A percentile compares a stretch with the other conserved stretches of the same genome.
phyloP scores from a whole-genome alignment of 2,797 vertebrate species.

The Pagetopsis macropterus region DNA sequence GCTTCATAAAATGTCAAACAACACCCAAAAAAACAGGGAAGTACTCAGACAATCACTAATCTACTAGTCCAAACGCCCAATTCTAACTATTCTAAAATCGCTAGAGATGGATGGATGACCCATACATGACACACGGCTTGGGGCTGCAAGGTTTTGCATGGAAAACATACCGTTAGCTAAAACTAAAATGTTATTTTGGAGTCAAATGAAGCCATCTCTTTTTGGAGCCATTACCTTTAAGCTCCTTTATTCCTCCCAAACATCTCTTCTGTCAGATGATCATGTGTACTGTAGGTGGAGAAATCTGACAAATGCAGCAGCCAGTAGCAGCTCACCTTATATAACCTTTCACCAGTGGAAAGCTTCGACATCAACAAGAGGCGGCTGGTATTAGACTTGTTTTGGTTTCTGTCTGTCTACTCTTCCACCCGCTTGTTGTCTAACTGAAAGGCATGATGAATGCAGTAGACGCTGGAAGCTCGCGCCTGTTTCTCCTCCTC shows the following conservation, averaged over 20 bases:
- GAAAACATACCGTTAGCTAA: not conserved
- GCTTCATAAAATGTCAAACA: too few species aligned
- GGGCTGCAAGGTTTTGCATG: not conserved
- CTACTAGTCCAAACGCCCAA: too few species aligned
- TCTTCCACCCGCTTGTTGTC: conserved; percentile 59
- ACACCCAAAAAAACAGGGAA: too few species aligned
- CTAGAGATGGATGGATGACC: not conserved
- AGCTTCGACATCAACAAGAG: conserved; percentile 54
- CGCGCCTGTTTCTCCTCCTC: conserved; percentile 67
- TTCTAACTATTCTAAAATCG: too few species aligned
- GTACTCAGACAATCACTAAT: too few species aligned
- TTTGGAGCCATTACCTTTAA: conserved; percentile 9
- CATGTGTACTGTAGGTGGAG: conserved; percentile 14
- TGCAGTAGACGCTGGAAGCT: conserved; percentile 64
- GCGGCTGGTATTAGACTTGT: conserved; percentile 57
- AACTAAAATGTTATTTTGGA: not conserved
- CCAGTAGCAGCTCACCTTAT: conserved; percentile 13
- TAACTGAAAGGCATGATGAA: conserved; percentile 71
- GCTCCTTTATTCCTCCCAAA: conserved; percentile 10
- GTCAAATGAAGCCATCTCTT: conserved; percentile 9
- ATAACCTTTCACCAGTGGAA: conserved; percentile 35
- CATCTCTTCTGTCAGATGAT: not conserved
- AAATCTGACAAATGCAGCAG: conserved; percentile 14
- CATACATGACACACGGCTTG: not conserved
- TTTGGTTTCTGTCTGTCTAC: conserved; percentile 55